Conservation (phyloP, 1,140 invertebrate species). For the Coboldia fuscipes region DNA sequence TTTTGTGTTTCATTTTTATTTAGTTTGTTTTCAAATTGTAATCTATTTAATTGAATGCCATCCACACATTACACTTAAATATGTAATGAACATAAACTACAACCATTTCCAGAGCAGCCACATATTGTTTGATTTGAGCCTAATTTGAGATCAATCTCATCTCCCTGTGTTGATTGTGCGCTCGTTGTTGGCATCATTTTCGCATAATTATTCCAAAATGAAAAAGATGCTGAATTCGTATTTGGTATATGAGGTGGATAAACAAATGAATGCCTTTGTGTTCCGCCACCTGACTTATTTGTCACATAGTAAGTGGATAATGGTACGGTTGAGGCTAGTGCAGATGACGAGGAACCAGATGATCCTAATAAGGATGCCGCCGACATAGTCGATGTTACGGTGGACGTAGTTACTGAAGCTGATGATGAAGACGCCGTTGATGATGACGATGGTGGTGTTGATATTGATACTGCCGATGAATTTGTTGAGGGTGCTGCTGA, state of each 20-base stretch:
- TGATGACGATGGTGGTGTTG: background rate
- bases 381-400: background rate
- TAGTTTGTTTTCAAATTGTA: background rate
- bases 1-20: no score
- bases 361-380: background rate
- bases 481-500: background rate
- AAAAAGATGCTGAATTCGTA: background rate
- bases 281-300: no score
- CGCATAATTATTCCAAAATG: constrained; percentile 2
- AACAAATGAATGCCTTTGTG: no score
- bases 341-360: background rate
- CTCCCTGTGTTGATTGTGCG: background rate
- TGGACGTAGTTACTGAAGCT: background rate
- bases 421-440: background rate
- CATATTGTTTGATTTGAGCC: background rate
- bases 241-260: background rate
- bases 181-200: background rate
- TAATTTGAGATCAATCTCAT: background rate
- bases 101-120: background rate
- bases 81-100: background rate
- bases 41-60: background rate
- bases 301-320: no score
- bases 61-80: background rate
- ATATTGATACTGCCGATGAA: background rate
- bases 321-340: no score